phyloP scores from a whole-genome alignment of 1,140 invertebrate genomes.

The Trichonephila clavipes region DNA sequence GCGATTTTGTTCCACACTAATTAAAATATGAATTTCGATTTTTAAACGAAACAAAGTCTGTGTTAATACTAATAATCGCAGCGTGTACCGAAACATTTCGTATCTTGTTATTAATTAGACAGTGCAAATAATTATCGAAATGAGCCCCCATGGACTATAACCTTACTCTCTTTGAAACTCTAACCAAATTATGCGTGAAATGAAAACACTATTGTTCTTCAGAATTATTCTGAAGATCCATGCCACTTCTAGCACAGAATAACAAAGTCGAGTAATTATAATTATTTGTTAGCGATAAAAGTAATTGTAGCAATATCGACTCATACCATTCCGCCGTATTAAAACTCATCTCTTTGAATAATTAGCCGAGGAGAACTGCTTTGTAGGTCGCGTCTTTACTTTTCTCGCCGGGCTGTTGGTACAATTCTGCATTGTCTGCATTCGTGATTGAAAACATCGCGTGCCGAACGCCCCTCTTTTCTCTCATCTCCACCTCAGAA shows the following conservation, averaged over 20 bases:
- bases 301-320: conserved; percentile 1
- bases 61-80: too few relatives aligned
- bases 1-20: too few relatives aligned
- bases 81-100: too few relatives aligned
- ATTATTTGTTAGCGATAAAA: not conserved
- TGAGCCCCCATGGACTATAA: too few relatives aligned
- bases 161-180: too few relatives aligned
- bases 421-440: not conserved
- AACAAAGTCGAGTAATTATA: conserved; percentile 28
- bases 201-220: not conserved
- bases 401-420: not conserved
- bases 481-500: conserved; percentile 7
- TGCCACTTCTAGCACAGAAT: not conserved
- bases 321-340: not conserved
- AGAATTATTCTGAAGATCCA: not conserved
- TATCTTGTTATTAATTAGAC: too few relatives aligned
- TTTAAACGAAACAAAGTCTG: too few relatives aligned
- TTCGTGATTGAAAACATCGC: conserved; percentile 72
- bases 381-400: conserved; percentile 40
- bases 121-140: too few relatives aligned
- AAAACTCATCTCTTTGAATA: conserved; percentile 23
- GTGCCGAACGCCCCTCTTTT: conserved; percentile 30
- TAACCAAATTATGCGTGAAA: too few relatives aligned
- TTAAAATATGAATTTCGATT: too few relatives aligned
- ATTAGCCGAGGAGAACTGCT: not conserved